Evolutionary conservation across 2,113 vertebrate genomes (phyloP), one percentile per base, ranked within the genome.

Genomic region (Anas platyrhynchos): DNA sequence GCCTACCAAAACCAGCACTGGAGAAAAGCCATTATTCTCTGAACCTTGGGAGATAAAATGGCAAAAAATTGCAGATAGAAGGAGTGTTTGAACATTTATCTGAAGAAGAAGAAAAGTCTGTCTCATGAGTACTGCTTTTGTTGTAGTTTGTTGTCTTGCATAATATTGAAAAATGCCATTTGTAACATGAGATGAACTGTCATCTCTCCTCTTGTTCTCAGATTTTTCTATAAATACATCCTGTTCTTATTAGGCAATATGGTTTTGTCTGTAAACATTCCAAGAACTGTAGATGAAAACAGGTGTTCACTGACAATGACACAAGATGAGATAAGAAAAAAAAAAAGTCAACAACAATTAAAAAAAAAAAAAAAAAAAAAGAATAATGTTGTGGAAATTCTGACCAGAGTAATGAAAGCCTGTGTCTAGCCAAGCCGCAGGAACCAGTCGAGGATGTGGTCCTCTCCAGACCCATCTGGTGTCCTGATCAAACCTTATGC

Each of bases 221-320:
- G 44, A 25, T 22, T 80, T 84, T 67, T 75, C 48, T 88, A 9
- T 29, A 44, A 85, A 61, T 44, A 95, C 63, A 76, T 85, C 79
- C 38, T 48, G 13, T 93, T 83, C 78, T 26, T 50, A 34, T 26
- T 5, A 23, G 71, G 63, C 20, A 63, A 93, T 67, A 27, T 29
- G 82, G 83, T 88, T 94, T 93, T 80, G 43, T 86, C 86, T 93
- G 91, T 61, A 94, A 95, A 94, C 68, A 88, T 32, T 55, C 63
- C 18, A 77, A 16, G 68, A 84, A 68, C 1, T 69, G 11, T 31
- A 84, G n/a, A 21, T 29, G 41, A 54, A 78, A 55, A 82, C 26
- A 59, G 7, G 12, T 69, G 17, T 46, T 83, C 72, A 46, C 32
- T 77, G 61, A 8, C 9, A 7, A 22, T 5, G 1, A 91, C 2